Base-by-base conservation (phyloP, 2,113 vertebrate species). In the Enhydra lutris region DNA sequence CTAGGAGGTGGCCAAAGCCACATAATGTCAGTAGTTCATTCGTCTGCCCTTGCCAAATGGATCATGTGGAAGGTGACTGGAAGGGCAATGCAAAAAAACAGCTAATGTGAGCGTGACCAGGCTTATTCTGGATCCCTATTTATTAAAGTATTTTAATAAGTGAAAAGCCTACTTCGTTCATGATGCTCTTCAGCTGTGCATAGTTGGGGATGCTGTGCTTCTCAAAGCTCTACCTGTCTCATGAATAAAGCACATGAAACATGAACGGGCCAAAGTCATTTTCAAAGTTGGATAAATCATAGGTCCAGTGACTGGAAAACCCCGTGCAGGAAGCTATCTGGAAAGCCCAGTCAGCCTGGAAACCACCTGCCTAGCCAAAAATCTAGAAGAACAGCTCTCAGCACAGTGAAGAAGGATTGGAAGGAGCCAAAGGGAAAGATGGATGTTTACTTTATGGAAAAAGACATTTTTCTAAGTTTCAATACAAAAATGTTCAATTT, bases 21-120 rank as follows among this genome's bases (percentile, higher is more conserved):
- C 6, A 29, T 17, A 15, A 76, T 29, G 73, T 76, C 73, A 45
- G 99, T 67, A 17, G 31, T 67, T 67, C 6, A 15, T 67, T 67
- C 3, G 14, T 67, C 31, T 67, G 65, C 65, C 65, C 65, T 34
- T 18, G 63, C 65, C 65, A n/a, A n/a, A 67, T n/a, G 65, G 65
- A n/a, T 67, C 7, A 8, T 67, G 63, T 67, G 63, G 73, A 99
- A 98, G 97, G 99, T 99, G 0, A 99, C 99, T 73, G 99, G 99
- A 79, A 99, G 99, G 84, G 99, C 99, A 97, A 99, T 99, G 99
- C 96, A 80, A 67, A 99, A 97, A 97, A 99, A 14, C 99, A 1
- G 99, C 99, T 26, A 99, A 99, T 99, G 99, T 99, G 92, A 98
- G 99, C 98, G 99, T 99, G 11, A 99, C 99, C 0, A 99, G 99